phyloP scores from a whole-genome alignment of 2,113 vertebrate species.

The Rhinogobius similis region DNA sequence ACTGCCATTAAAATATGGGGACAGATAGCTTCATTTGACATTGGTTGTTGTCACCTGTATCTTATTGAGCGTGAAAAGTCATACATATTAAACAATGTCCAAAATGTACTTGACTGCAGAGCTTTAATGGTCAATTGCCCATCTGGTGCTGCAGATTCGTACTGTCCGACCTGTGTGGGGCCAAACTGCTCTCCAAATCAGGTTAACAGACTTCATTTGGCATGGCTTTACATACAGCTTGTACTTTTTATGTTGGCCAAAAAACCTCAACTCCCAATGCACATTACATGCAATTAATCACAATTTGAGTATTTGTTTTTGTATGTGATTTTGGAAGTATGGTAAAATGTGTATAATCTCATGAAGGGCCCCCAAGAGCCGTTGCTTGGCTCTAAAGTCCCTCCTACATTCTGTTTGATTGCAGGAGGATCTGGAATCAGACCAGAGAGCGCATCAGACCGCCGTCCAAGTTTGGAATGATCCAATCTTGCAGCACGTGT shows the following conservation, averaged over 20 bases:
- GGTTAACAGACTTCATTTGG: conserved; percentile 59
- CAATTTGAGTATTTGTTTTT: conserved; percentile 25
- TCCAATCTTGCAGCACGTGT: neutral
- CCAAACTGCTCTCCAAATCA: conserved; percentile 62
- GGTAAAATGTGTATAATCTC: neutral
- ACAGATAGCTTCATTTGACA: conserved; percentile 5
- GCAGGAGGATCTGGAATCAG: too few species aligned
- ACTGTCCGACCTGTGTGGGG: conserved; percentile 33
- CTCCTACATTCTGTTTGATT: too few species aligned
- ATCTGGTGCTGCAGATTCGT: conserved; percentile 58
- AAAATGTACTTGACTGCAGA: conserved; percentile 39
- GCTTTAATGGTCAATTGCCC: conserved; percentile 63
- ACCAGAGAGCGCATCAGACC: too few species aligned
- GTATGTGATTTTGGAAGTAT: neutral
- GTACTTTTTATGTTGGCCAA: conserved; percentile 46
- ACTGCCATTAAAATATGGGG: conserved; percentile 23
- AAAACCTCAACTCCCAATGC: conserved; percentile 23
- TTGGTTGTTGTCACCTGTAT: conserved; percentile 12
- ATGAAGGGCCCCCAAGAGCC: neutral
- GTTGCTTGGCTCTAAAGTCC: neutral
- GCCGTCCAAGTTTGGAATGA: too few species aligned
- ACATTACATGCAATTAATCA: conserved; percentile 29
- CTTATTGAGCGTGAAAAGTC: neutral
- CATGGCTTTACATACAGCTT: conserved; percentile 36
- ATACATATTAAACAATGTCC: conserved; percentile 6